phyloP scores from a whole-genome alignment of 2,113 vertebrate species.

The Sterna hirundo region DNA sequence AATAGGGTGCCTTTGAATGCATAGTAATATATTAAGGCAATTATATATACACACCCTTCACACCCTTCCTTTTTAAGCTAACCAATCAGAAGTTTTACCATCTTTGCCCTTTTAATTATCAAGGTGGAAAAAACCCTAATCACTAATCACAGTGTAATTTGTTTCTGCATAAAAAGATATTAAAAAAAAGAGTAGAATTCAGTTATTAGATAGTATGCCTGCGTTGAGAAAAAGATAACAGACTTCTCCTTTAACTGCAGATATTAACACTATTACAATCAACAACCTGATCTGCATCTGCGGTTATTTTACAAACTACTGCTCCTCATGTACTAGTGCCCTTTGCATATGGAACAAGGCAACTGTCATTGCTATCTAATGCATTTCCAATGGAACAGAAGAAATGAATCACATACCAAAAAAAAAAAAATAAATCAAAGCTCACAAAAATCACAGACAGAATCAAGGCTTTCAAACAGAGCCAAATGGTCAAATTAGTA shows the following conservation, averaged over 20 bases:
- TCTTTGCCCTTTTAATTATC: background rate
- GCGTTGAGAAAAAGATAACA: background rate
- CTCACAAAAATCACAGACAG: background rate
- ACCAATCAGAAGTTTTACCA: background rate
- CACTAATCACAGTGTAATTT: background rate
- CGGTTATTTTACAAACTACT: background rate
- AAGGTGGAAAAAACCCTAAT: background rate
- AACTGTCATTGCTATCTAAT: background rate
- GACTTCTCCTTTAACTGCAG: background rate
- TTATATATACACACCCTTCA: background rate
- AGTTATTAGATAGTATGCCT: background rate
- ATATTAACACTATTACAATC: background rate
- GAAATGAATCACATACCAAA: background rate
- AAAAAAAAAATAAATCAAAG: background rate
- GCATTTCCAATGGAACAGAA: background rate
- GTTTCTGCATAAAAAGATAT: background rate
- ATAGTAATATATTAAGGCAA: background rate
- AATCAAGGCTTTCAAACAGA: background rate
- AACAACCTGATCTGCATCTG: background rate
- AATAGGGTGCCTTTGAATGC: background rate
- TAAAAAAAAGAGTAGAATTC: background rate
- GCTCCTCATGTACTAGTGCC: background rate
- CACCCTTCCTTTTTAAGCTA: background rate
- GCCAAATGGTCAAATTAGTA: background rate
- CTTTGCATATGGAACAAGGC: background rate